These are phyloP conservation scores for Halocynthia aurantium DNA, from an alignment of 23 tunicate species.

Conservation along the genomic window DNA sequence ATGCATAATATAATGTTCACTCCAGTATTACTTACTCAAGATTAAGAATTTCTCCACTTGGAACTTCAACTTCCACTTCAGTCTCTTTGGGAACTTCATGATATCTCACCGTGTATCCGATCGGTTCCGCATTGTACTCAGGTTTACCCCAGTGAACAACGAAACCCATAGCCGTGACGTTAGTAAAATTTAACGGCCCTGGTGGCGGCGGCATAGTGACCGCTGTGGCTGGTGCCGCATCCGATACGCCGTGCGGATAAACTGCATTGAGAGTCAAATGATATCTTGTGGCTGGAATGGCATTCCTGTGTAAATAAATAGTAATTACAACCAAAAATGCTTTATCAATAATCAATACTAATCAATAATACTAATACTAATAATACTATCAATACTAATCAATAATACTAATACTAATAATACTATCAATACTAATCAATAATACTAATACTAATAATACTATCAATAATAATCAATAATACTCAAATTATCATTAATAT, in stretches of 20 bases:
- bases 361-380: no score
- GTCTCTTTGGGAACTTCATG: conserved; percentile 1
- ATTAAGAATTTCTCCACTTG: neutral
- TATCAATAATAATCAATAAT: no score
- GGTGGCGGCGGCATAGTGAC: conserved; percentile 48
- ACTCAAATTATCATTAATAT: no score
- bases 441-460: no score
- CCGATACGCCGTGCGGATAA: conserved; percentile 5
- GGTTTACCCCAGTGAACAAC: conserved; percentile 42
- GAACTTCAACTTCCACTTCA: conserved; percentile 14
- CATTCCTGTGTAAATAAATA: conserved; percentile 19
- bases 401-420: no score
- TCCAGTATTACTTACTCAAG: conserved; percentile 5
- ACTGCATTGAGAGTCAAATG: conserved; percentile 25
- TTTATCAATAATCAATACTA: no score
- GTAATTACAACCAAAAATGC: neutral
- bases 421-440: no score
- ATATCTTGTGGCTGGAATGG: conserved; percentile 38
- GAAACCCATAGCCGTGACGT: conserved; percentile 50
- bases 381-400: no score
- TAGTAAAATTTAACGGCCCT: conserved; percentile 41
- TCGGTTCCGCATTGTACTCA: conserved; percentile 11
- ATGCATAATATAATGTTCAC: no score
- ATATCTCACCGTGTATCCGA: conserved; percentile 44
- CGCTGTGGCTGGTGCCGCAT: conserved; percentile 10